Percentiles rank a stretch among this genome's conserved stretches.
Conservation (phyloP, 1,140 invertebrate genomes). For the Coenobita brevimanus region DNA sequence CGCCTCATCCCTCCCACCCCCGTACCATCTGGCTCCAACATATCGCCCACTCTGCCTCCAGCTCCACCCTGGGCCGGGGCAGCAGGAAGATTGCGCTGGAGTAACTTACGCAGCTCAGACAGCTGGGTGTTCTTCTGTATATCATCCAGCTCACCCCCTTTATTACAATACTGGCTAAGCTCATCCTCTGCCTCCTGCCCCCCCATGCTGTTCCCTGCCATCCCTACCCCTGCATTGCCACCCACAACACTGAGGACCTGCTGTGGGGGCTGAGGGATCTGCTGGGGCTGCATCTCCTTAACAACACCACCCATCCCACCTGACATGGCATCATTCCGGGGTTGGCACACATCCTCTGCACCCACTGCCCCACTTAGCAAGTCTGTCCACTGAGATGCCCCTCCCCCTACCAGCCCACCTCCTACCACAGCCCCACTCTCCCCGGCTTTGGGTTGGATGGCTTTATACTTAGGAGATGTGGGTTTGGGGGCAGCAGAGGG, state of each 20-base stretch:
- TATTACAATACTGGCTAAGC: constrained; percentile 56
- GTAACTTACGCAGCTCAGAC: constrained; percentile 81
- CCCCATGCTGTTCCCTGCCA: neutral
- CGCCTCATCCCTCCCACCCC: constrained; percentile 72
- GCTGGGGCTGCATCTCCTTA: too few relatives aligned
- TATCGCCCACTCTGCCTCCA: constrained; percentile 16
- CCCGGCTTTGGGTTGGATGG: constrained; percentile 50
- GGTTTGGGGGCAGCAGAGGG: constrained; percentile 23
- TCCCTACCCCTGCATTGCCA: too few relatives aligned
- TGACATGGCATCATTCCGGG: too few relatives aligned
- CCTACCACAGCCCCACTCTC: constrained; percentile 10
- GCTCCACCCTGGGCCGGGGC: constrained; percentile 24
- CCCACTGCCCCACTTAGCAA: too few relatives aligned
- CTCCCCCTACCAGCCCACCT: neutral
- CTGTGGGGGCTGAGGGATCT: too few relatives aligned
- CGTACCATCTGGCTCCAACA: constrained; percentile 33
- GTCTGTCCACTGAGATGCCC: neutral
- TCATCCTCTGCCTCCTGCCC: constrained; percentile 55
- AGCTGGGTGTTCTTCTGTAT: constrained; percentile 76
- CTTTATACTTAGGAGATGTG: constrained; percentile 47
- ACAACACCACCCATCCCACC: too few relatives aligned
- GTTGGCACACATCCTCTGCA: too few relatives aligned
- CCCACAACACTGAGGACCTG: too few relatives aligned
- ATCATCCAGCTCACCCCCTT: constrained; percentile 57
- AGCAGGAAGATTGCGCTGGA: constrained; percentile 79